Percentiles rank a stretch among this genome's conserved stretches.
Evolutionary conservation across 64 coral and sea anemone genomes (phyloP).

Genomic region (Acropora tenuis): DNA sequence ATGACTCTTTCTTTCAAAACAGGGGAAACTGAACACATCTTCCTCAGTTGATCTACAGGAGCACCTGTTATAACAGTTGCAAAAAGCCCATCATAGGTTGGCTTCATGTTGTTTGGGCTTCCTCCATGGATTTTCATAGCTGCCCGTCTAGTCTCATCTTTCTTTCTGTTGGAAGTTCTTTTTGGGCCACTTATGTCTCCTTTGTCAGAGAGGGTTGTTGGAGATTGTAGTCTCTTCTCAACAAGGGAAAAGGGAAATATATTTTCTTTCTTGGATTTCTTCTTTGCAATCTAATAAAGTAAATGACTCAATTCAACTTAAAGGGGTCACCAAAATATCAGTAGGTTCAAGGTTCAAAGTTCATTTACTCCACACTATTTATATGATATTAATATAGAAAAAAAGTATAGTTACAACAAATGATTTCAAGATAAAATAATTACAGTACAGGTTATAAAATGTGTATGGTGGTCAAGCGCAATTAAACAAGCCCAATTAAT

Average conservation of each 20-base stretch:
- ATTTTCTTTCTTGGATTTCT: conserved; percentile 20
- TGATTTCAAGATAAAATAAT: too few relatives aligned
- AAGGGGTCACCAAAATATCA: conserved; percentile 12
- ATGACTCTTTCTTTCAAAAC: conserved; percentile 19
- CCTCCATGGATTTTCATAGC: conserved; percentile 46
- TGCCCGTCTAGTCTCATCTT: conserved; percentile 44
- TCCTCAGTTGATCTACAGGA: neutral
- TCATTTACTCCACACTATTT: too few relatives aligned
- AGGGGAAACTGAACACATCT: conserved; percentile 9
- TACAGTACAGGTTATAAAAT: too few relatives aligned
- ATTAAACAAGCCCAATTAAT: conserved; percentile 5
- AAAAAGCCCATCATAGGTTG: conserved; percentile 57
- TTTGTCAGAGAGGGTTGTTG: conserved; percentile 46
- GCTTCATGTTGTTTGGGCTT: conserved; percentile 30
- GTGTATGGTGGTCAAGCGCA: too few relatives aligned
- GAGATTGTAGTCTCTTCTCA: conserved; percentile 38
- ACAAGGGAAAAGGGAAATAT: conserved; percentile 23
- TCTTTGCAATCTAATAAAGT: conserved; percentile 20
- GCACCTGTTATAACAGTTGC: conserved; percentile 37
- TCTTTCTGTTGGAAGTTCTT: conserved; percentile 43
- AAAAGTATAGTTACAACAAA: too few relatives aligned
- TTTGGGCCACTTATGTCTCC: conserved; percentile 37
- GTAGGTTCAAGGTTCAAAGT: neutral
- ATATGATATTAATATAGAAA: too few relatives aligned
- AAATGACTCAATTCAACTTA: conserved; percentile 18